Percentiles rank a stretch among this genome's conserved stretches.
Conservation (phyloP, 2,888 invertebrate species). For the Pollenia griseotomentosa region DNA sequence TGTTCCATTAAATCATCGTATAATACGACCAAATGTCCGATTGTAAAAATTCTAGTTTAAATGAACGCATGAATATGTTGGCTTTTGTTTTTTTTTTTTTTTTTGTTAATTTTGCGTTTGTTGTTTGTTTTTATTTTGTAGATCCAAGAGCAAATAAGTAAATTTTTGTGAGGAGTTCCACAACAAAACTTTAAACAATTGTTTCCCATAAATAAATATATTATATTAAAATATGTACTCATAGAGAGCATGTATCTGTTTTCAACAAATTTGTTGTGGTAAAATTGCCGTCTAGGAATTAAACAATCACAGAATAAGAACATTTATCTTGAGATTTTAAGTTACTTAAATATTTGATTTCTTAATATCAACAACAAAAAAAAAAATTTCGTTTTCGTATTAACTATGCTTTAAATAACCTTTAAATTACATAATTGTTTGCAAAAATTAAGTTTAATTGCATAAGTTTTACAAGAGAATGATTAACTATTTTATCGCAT, state of each 20-base stretch:
- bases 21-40: slow-evolving; percentile 53
- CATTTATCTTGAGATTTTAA: no score
- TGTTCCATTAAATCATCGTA: slow-evolving; percentile 66
- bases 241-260: not conserved
- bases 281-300: no score
- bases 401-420: no score
- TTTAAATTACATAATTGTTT: no score
- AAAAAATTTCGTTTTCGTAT: no score
- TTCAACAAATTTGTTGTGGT: no score
- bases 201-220: not conserved
- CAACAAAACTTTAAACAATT: not conserved
- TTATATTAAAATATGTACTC: not conserved
- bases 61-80: slow-evolving; percentile 32
- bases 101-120: slow-evolving; percentile 16
- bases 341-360: no score
- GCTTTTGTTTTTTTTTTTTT: not conserved
- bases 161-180: slow-evolving; percentile 3
- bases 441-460: no score
- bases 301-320: no score
- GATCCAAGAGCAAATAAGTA: slow-evolving; percentile 33
- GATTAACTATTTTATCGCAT: no score
- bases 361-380: no score
- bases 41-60: slow-evolving; percentile 31
- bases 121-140: slow-evolving; percentile 48
- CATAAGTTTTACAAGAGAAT: no score